Evolutionary conservation across 2,888 invertebrate genomes (phyloP).

Genomic region (Sarcophaga variegata): DNA sequence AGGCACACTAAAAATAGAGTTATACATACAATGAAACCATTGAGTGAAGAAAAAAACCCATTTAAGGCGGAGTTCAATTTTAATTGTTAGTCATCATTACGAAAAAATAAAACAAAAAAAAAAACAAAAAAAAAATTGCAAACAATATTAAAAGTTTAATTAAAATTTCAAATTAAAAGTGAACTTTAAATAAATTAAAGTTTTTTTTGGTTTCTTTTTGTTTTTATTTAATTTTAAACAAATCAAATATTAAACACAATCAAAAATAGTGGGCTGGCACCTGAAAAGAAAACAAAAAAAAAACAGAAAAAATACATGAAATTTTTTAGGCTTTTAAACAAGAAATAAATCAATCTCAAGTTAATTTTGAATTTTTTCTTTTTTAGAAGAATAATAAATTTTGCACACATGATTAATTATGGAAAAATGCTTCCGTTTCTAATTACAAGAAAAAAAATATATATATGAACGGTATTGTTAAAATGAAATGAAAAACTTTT

Average conservation of each 20-base stretch:
- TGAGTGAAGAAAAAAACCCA: background rate
- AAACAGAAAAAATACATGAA: background rate
- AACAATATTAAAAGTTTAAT: constrained; percentile 42
- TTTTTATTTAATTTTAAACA: background rate
- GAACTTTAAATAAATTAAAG: constrained; percentile 18
- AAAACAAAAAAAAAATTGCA: constrained; percentile 17
- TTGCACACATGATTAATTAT: constrained; percentile 61
- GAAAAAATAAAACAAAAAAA: constrained; percentile 18
- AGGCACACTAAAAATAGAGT: constrained; percentile 3
- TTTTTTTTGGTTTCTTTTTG: background rate
- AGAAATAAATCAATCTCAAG: background rate
- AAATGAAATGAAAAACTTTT: background rate
- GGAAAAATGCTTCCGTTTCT: constrained; percentile 59
- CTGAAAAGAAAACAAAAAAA: background rate
- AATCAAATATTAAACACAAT: background rate
- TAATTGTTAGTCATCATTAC: constrained; percentile 41
- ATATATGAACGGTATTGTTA: background rate
- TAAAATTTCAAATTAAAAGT: constrained; percentile 36
- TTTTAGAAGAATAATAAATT: constrained; percentile 2
- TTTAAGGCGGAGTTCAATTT: constrained; percentile 43
- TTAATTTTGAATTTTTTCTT: background rate
- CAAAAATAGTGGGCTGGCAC: background rate
- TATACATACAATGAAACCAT: background rate
- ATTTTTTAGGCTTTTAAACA: background rate
- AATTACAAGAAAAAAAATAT: constrained; percentile 18